phyloP scores from a whole-genome alignment of 2,113 vertebrate species.

The Collichthys lucidus region DNA sequence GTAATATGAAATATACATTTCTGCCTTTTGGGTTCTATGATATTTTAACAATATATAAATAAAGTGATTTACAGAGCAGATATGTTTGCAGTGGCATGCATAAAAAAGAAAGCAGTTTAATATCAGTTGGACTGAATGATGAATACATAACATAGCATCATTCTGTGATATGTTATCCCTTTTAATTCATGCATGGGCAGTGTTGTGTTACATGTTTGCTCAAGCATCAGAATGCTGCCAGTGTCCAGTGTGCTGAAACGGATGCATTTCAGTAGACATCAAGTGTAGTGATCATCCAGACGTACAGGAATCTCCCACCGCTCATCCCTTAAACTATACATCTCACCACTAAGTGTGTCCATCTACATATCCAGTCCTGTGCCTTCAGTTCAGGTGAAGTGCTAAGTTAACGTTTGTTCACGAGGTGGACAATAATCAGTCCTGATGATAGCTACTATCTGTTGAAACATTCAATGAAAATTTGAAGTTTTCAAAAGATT shows the following conservation, averaged over 20 bases:
- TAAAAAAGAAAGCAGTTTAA: not conserved
- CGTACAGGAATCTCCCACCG: not conserved
- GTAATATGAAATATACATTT: too few species aligned
- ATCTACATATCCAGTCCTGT: not conserved
- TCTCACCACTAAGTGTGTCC: not conserved
- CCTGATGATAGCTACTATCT: not conserved
- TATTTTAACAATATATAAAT: too few species aligned
- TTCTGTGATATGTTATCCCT: not conserved
- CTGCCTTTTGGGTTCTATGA: too few species aligned
- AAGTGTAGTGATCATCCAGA: constrained; percentile 18
- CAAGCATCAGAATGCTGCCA: constrained; percentile 44
- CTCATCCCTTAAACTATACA: not conserved
- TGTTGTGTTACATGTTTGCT: constrained; percentile 32
- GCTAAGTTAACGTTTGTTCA: not conserved
- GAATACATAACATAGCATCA: not conserved
- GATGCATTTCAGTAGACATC: constrained; percentile 32
- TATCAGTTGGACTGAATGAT: not conserved
- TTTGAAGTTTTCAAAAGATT: too few species aligned
- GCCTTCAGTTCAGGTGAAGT: not conserved
- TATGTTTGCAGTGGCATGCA: not conserved
- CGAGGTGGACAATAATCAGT: not conserved
- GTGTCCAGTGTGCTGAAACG: constrained; percentile 44
- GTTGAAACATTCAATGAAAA: not conserved
- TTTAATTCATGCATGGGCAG: constrained; percentile 27
- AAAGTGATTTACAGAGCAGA: too few species aligned